Percentiles rank a stretch among this genome's conserved stretches.
phyloP scores from a whole-genome alignment of 1,140 invertebrate genomes.

The Eueides isabella region DNA sequence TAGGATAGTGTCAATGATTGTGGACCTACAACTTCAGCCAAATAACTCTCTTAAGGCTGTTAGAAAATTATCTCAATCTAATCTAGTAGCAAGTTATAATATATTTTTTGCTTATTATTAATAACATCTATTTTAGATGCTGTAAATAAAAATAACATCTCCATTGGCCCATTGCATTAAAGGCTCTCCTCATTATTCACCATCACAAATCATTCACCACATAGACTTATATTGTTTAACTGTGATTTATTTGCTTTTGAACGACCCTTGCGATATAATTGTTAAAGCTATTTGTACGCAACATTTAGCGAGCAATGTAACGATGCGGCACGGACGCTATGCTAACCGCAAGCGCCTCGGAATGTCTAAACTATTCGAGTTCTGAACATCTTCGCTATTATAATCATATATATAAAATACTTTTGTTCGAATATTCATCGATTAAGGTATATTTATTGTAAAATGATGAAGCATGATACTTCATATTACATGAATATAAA shows the following conservation, averaged over 20 bases:
- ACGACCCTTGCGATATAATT: background rate
- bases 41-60: too few species aligned
- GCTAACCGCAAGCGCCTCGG: constrained; percentile 28
- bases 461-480: too few species aligned
- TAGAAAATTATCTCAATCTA: too few species aligned
- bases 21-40: too few species aligned
- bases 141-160: too few species aligned
- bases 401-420: constrained; percentile 10
- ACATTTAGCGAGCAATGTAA: background rate
- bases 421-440: background rate
- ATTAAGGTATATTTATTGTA: background rate
- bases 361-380: constrained; percentile 29
- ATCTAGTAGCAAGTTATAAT: too few species aligned
- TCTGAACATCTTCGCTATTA: constrained; percentile 15
- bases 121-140: too few species aligned
- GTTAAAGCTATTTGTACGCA: constrained; percentile 22
- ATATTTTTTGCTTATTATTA: too few species aligned
- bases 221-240: background rate
- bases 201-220: background rate
- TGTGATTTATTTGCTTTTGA: background rate
- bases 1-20: too few species aligned
- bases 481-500: too few species aligned
- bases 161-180: too few species aligned
- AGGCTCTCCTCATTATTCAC: too few species aligned
- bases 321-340: constrained; percentile 17